Base-by-base conservation (phyloP, 2,888 invertebrate genomes). In the Eupithecia subumbrata region DNA sequence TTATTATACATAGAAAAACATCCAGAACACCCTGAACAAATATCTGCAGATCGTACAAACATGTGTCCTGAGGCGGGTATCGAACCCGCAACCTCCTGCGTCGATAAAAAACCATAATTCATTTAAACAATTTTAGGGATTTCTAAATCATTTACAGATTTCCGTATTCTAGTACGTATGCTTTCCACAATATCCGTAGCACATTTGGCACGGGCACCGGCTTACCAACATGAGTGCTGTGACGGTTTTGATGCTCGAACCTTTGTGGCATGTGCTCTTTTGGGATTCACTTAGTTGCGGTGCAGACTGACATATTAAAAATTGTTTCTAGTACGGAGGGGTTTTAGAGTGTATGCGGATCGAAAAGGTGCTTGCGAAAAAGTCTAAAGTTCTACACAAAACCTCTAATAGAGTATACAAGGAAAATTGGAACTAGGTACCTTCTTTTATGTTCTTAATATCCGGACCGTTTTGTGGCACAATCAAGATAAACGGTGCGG, bases 161-260 rank as follows among this genome's bases (percentile, higher is more conserved):
- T 71, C 68, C 60, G 73, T 64, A 77, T 77, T 77, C 18, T 71
- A 48, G 16, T 77, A 45, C 68, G 8, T 56, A 14, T 5, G 16
- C 30, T 7, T 30, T 34, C 34, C 69, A 45, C 73, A 76, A 75
- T 76, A 76, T 76, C 56, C 64, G 60, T 43, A 63, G 48, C 76
- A 77, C 71, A 76, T 80, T 79, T 81, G 78, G 81, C 78, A 77
- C 70, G 70, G 66, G 25, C 71, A 22, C 30, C 73, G 76, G 72
- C 76, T 71, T 73, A 73, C 73, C 52, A 52, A 68, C 69, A 60
- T 40, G 73, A 78, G 76, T 76, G 78, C 70, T 67, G 52, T 78
- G 78, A 78, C 78, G 75, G 76, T 75, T 78, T 73, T 76, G 76
- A 76, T 72, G 76, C 48, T 63, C 4, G 45, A 25, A 70, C 75